A percentile compares a stretch with the other conserved stretches of the same genome.
Conservation (phyloP, 2,888 invertebrate species). For the Galerucella calmariensis region DNA sequence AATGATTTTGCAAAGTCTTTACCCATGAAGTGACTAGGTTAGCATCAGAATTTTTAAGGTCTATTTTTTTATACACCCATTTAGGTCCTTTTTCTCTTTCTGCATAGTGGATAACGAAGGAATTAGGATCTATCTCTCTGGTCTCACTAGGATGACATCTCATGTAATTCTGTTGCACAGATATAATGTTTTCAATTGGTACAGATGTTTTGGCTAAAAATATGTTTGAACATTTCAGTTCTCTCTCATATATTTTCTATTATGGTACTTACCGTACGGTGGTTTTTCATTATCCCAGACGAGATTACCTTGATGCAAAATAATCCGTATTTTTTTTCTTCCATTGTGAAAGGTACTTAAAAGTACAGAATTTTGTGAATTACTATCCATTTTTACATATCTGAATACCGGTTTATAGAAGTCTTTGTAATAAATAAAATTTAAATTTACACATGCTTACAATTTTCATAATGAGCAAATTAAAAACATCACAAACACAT, state of each 20-base stretch:
- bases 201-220: constrained; percentile 67
- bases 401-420: constrained; percentile 23
- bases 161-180: constrained; percentile 66
- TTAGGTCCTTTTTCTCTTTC: constrained; percentile 68
- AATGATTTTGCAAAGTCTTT: constrained; percentile 68
- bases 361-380: constrained; percentile 59
- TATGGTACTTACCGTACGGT: constrained; percentile 66
- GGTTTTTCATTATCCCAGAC: constrained; percentile 73
- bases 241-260: background rate
- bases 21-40: constrained; percentile 74
- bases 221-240: constrained; percentile 15
- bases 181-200: constrained; percentile 69
- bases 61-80: constrained; percentile 70
- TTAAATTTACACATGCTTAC: constrained; percentile 21
- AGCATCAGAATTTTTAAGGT: constrained; percentile 71
- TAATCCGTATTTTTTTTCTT: constrained; percentile 72
- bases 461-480: constrained; percentile 10
- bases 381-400: constrained; percentile 52
- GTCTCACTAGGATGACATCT: constrained; percentile 61
- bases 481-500: constrained; percentile 4
- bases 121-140: constrained; percentile 61
- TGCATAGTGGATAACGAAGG: constrained; percentile 74
- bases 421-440: constrained; percentile 19
- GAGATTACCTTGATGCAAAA: constrained; percentile 72
- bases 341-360: constrained; percentile 69